Conservation (phyloP, 2,113 vertebrate species). For the Gnathonemus longibarbis region DNA sequence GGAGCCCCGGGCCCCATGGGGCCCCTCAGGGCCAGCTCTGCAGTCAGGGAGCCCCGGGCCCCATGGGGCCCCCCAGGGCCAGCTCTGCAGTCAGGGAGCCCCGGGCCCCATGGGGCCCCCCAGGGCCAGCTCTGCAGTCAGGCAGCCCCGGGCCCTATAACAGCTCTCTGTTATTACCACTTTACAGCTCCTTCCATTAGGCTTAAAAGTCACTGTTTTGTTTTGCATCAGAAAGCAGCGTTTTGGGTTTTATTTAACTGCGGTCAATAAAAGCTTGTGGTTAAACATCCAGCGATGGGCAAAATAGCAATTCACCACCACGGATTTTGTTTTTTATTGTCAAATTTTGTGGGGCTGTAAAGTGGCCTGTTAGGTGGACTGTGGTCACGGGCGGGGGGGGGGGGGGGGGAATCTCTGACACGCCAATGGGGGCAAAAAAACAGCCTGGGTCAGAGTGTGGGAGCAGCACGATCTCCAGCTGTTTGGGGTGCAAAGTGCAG, state of each 20-base stretch:
- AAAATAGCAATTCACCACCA: background rate
- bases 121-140: background rate
- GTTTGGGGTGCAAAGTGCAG: background rate
- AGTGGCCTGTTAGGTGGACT: background rate
- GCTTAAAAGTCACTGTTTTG: background rate
- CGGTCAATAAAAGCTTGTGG: background rate
- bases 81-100: background rate
- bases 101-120: background rate
- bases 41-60: background rate
- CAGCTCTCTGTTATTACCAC: background rate
- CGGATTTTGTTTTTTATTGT: background rate
- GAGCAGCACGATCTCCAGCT: background rate
- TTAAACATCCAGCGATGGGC: background rate
- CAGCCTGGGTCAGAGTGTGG: background rate
- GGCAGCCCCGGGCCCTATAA: background rate
- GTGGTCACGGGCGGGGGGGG: background rate
- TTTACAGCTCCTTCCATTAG: background rate
- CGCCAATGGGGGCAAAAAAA: background rate
- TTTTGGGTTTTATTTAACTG: background rate
- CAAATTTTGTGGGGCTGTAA: constrained; percentile 2
- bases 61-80: background rate
- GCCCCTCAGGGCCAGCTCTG: background rate
- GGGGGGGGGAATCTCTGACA: background rate
- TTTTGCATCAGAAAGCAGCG: constrained; percentile 14
- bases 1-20: background rate